Base-by-base conservation (phyloP, 2,113 vertebrate species). In the Daubentonia madagascariensis region DNA sequence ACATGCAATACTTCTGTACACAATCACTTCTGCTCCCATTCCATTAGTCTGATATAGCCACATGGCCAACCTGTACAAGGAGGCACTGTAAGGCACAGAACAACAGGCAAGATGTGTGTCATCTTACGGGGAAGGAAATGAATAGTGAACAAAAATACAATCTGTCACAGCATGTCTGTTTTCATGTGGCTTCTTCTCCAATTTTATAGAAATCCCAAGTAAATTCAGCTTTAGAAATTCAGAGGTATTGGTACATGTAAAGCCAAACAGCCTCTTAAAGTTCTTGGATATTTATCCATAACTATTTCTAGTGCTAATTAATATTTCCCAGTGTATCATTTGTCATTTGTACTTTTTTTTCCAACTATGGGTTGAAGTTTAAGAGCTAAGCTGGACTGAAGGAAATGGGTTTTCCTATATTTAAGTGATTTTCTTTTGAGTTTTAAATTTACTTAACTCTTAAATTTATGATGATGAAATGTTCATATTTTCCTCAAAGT, bases 361-460 rank as follows among this genome's bases (percentile, higher is more conserved):
- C 50, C 67, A 67, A 20, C 11, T 52, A 17, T 43, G 35, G 52
- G 22, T 57, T 73, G 37, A 65, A 73, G 28, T 85, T 95, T 40
- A 70, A 59, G 28, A 79, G 6, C 22, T 59, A 81, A 70, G 20
- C 22, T 73, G 12, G 10, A 80, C 9, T 43, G 48, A 90, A 85
- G 75, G 48, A 93, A 93, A 45, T 83, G 12, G 0, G 11, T 70
- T 94, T 85, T n/a, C 18, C 57, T 92, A 2, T 35, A 76, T 76
- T 50, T 94, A 63, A 52, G 12, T 37, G 45, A 81, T 85, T 67
- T 86, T 48, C 61, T 95, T 28, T 92, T 35, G 63, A 85, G 5
- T 87, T 96, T 35, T 75, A 85, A 50, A 48, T 94, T 79, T 70
- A 76, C 37, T 76, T 76, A 72, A n/a, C 48, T 94, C 72, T 85